Evolutionary conservation across 2,888 invertebrate species (phyloP).

Genomic region (Troides oblongomaculatus): DNA sequence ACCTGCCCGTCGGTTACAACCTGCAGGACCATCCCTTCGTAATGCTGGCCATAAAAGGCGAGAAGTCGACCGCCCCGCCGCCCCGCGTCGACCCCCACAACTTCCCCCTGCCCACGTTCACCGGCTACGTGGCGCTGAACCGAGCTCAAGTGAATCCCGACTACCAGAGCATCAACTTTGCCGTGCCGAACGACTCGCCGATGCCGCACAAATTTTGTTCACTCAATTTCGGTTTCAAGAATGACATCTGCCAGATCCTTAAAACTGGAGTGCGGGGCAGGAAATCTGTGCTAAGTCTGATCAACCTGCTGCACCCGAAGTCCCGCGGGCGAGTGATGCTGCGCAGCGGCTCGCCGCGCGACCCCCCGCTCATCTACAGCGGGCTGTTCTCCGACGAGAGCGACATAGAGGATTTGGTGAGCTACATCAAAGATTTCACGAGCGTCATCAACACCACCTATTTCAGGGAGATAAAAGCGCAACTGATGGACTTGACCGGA

Average conservation of each 20-base stretch:
- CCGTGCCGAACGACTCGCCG: slow-evolving; percentile 35
- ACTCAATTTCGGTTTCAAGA: slow-evolving; percentile 37
- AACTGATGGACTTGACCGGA: slow-evolving; percentile 38
- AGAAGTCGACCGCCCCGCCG: slow-evolving; percentile 19
- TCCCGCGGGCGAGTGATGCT: slow-evolving; percentile 43
- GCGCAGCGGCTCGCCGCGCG: slow-evolving; percentile 39
- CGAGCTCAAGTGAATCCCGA: slow-evolving; percentile 37
- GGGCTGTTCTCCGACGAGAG: slow-evolving; percentile 36
- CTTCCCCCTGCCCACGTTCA: slow-evolving; percentile 37
- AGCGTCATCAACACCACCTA: slow-evolving; percentile 42
- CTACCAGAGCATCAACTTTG: slow-evolving; percentile 38
- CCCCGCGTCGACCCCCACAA: slow-evolving; percentile 29
- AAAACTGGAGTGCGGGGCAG: slow-evolving; percentile 30
- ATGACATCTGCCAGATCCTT: slow-evolving; percentile 41
- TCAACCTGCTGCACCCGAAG: slow-evolving; percentile 39
- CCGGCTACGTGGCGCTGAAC: slow-evolving; percentile 37
- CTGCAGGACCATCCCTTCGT: slow-evolving; percentile 42
- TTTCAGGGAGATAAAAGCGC: slow-evolving; percentile 41
- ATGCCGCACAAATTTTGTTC: slow-evolving; percentile 39
- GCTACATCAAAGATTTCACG: slow-evolving; percentile 41
- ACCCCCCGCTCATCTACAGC: slow-evolving; percentile 40
- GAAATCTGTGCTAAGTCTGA: slow-evolving; percentile 30
- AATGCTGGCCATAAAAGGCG: slow-evolving; percentile 31
- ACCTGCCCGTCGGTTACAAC: slow-evolving; percentile 50
- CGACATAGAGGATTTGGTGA: slow-evolving; percentile 43